phyloP scores from a whole-genome alignment of 2,888 invertebrate species.

The Melitaea athalia region DNA sequence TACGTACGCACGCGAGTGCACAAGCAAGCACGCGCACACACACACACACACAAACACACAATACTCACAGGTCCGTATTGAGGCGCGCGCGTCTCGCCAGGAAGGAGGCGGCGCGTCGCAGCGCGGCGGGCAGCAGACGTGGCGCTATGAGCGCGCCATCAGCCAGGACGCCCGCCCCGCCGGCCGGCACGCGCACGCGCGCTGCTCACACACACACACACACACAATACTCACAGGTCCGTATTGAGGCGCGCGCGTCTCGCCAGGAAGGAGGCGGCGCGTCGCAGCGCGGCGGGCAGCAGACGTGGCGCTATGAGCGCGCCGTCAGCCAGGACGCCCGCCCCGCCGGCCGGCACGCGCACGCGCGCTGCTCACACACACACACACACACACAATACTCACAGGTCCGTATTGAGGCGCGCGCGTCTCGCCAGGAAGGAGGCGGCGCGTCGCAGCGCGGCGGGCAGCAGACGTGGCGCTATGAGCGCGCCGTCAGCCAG shows the following conservation, averaged over 20 bases:
- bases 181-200: too few relatives aligned
- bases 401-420: slow-evolving; percentile 57
- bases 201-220: background rate
- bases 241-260: slow-evolving; percentile 50
- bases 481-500: background rate
- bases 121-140: background rate
- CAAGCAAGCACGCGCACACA: too few relatives aligned
- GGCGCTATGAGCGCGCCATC: too few relatives aligned
- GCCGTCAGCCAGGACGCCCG: background rate
- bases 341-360: slow-evolving; percentile 34
- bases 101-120: background rate
- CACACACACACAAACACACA: too few relatives aligned
- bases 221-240: slow-evolving; percentile 50
- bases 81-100: too few relatives aligned
- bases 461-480: background rate
- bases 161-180: too few relatives aligned
- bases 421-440: slow-evolving; percentile 86
- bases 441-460: slow-evolving; percentile 88
- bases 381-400: slow-evolving; percentile 30
- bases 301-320: background rate
- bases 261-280: slow-evolving; percentile 92
- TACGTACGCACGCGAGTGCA: too few relatives aligned
- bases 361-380: slow-evolving; percentile 45
- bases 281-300: slow-evolving; percentile 79
- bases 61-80: too few relatives aligned